Evolutionary conservation across 1,140 invertebrate species (phyloP), one percentile per base, ranked within the genome.

Genomic region (Leptinotarsa undecemlineata): DNA sequence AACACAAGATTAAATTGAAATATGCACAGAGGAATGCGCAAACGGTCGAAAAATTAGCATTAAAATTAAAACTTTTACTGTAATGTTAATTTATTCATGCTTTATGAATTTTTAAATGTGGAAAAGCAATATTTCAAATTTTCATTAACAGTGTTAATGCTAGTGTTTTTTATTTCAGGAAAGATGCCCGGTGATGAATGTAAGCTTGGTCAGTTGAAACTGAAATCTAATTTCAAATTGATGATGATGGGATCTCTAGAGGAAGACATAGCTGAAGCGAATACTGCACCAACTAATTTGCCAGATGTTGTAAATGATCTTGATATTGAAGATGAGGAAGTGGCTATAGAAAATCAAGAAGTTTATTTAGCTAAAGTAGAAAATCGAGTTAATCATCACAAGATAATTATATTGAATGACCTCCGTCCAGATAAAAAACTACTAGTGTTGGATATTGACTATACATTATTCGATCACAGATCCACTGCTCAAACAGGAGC

Each of bases 201-300:
- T 76, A 88, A 88, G 64, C 85, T 97, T 20, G 87, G 88, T 15
- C 86, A 90, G 23, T 83, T 97, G 61, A 92, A 92, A 76, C 84
- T 97, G 4, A 97, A 96, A 84, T 90, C 91, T n/a, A 94, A 94
- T 48, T 93, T 94, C 73, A 97, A 98, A 86, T 89, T 99, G 17
- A 98, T 98, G 95, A 94, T 99, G 92, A 97, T 99, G 90, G 97
- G 97, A 0, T 98, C 96, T 1, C 87, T 94, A 23, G 97, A 98
- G 84, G 93, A 96, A 81, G 95, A 95, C 68, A 96, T 99, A 78
- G 91, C 92, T 68, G 92, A 93, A 83, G 93, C 91, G 1, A 91
- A 91, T 81, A 90, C 90, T 73, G 90, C 91, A 70, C 94, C 95
- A 0, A 90, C 93, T 77, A 90, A 95, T 75, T 87, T 94, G 63